These are phyloP conservation scores for Hippotragus niger DNA, from an alignment of 2,113 vertebrate species.

Conservation along the genomic window DNA sequence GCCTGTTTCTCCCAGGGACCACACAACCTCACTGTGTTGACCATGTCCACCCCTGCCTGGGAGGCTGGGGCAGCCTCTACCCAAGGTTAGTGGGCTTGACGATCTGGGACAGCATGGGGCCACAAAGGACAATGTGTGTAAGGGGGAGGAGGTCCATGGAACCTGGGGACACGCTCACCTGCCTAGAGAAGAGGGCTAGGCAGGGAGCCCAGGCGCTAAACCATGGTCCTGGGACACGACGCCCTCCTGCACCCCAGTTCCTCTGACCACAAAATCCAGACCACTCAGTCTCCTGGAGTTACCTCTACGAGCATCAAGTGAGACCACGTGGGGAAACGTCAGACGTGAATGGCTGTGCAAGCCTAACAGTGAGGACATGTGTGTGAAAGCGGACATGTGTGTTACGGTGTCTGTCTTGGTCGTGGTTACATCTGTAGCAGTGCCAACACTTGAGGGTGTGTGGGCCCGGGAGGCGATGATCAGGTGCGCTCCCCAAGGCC, in stretches of 20 bases:
- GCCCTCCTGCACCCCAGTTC: neutral
- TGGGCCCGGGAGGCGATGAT: neutral
- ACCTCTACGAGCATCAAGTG: neutral
- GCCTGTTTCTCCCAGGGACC: neutral
- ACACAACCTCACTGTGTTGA: neutral
- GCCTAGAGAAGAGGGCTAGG: neutral
- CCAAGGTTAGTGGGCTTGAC: neutral
- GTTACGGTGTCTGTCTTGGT: neutral
- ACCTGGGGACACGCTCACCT: rapidly evolving
- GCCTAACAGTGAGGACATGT: neutral
- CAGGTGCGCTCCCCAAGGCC: rapidly evolving
- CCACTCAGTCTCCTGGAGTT: neutral
- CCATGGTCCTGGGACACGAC: neutral
- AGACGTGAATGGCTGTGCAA: neutral
- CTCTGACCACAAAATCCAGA: neutral
- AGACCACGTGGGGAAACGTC: neutral
- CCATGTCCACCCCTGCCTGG: neutral
- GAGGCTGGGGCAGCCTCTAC: neutral
- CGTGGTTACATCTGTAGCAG: neutral
- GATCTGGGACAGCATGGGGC: neutral
- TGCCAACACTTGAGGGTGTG: neutral
- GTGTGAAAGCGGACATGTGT: too few species aligned
- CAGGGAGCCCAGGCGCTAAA: neutral
- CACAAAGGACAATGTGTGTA: neutral
- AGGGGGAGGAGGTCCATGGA: neutral